Evolutionary conservation across 92 coral and sea anemone genomes (phyloP).

Genomic region (Bergia puertoricense): DNA sequence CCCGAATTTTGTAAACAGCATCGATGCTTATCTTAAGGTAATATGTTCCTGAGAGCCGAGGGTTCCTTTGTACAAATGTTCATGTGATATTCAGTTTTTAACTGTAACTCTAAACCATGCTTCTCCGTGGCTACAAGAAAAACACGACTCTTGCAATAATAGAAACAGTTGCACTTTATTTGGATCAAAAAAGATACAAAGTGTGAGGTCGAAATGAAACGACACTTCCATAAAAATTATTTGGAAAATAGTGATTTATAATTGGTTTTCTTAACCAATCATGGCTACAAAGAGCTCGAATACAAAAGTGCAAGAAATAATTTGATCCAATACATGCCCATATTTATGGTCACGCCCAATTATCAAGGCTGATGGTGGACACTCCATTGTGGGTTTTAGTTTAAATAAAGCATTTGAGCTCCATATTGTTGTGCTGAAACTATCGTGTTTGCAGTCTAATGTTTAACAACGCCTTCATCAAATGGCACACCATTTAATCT

Average conservation of each 20-base stretch:
- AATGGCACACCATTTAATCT: neutral
- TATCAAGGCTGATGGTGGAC: neutral
- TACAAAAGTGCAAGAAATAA: neutral
- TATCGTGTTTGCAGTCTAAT: neutral
- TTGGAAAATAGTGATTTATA: neutral
- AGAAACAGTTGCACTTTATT: neutral
- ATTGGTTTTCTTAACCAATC: too few relatives aligned
- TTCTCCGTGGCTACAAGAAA: neutral
- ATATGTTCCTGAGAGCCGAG: too few relatives aligned
- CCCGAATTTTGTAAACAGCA: too few relatives aligned
- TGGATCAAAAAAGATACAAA: slow-evolving; percentile 10
- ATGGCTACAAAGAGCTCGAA: neutral
- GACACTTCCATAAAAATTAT: neutral
- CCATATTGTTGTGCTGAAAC: neutral
- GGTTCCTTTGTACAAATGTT: too few relatives aligned
- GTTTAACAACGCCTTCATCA: neutral
- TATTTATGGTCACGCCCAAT: neutral
- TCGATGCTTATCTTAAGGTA: too few relatives aligned
- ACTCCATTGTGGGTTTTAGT: neutral
- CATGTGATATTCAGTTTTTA: too few relatives aligned
- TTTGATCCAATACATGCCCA: neutral
- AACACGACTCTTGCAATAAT: neutral
- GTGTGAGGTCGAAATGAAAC: neutral
- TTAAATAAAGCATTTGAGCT: neutral
- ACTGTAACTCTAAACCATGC: neutral